Evolutionary conservation across 2,113 vertebrate species (phyloP).

Genomic region (Thalassarche chlororhynchos): DNA sequence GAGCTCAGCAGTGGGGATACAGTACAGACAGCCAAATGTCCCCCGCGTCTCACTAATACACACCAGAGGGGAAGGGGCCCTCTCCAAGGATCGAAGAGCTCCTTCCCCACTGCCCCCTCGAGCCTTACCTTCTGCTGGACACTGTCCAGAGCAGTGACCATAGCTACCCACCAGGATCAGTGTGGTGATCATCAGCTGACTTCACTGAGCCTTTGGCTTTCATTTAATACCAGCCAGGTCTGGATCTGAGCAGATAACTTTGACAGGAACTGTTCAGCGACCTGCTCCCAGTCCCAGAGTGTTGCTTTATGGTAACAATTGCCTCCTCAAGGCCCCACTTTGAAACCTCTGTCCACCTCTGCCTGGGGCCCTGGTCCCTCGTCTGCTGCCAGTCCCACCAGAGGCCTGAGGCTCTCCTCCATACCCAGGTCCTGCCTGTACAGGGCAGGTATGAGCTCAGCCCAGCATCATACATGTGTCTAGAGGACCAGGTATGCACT

Average conservation of each 20-base stretch:
- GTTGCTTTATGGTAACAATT: background rate
- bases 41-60: background rate
- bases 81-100: background rate
- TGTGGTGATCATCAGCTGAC: background rate
- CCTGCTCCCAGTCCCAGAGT: background rate
- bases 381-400: background rate
- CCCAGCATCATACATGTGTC: background rate
- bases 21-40: background rate
- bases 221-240: background rate
- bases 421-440: background rate
- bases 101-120: rapidly evolving
- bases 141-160: background rate
- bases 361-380: background rate
- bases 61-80: background rate
- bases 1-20: background rate
- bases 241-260: background rate
- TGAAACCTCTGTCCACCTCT: background rate
- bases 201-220: background rate
- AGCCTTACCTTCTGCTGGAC: background rate
- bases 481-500: background rate
- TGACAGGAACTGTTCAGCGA: background rate
- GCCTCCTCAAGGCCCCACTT: background rate
- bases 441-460: background rate
- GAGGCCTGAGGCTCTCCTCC: background rate
- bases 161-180: background rate